Conservation (phyloP, 2,888 invertebrate species). For the Cremastobaeus sp. region DNA sequence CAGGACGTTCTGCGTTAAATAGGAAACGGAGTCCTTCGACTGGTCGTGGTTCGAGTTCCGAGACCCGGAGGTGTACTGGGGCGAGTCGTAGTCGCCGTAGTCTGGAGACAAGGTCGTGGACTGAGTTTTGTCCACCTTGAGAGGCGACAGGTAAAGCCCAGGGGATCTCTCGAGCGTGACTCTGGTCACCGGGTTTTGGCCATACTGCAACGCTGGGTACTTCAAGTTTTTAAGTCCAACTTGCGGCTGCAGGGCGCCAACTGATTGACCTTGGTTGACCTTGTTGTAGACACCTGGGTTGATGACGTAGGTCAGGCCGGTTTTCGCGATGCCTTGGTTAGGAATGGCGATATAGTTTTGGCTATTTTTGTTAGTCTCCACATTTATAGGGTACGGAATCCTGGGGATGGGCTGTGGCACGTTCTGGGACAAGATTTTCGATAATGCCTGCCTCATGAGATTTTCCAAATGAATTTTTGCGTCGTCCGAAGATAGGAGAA, state of each 20-base stretch:
- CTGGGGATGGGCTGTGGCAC: conserved; percentile 51
- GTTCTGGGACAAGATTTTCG: conserved; percentile 69
- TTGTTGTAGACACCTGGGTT: conserved; percentile 64
- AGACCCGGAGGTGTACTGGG: conserved; percentile 33
- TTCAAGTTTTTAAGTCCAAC: conserved; percentile 61
- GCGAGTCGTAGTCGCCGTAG: conserved; percentile 68
- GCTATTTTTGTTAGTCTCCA: conserved; percentile 49
- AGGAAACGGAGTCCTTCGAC: conserved; percentile 54
- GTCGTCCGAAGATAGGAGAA: conserved; percentile 59
- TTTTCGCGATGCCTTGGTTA: conserved; percentile 66
- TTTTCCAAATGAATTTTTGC: conserved; percentile 70
- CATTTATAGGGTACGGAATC: conserved; percentile 47
- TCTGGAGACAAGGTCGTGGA: conserved; percentile 61
- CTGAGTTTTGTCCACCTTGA: conserved; percentile 59
- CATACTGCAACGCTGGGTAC: conserved; percentile 61
- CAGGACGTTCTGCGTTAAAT: conserved; percentile 65
- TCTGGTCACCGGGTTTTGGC: conserved; percentile 65
- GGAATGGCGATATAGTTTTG: conserved; percentile 54
- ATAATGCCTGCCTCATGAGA: conserved; percentile 70
- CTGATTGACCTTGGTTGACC: conserved; percentile 54
- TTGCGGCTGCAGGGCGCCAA: conserved; percentile 44
- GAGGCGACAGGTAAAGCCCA: conserved; percentile 67
- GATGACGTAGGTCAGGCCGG: conserved; percentile 70
- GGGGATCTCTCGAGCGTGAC: conserved; percentile 67
- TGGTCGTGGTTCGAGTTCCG: conserved; percentile 64